Conservation (phyloP, 2,113 vertebrate species). For the Megaptera novaeangliae region DNA sequence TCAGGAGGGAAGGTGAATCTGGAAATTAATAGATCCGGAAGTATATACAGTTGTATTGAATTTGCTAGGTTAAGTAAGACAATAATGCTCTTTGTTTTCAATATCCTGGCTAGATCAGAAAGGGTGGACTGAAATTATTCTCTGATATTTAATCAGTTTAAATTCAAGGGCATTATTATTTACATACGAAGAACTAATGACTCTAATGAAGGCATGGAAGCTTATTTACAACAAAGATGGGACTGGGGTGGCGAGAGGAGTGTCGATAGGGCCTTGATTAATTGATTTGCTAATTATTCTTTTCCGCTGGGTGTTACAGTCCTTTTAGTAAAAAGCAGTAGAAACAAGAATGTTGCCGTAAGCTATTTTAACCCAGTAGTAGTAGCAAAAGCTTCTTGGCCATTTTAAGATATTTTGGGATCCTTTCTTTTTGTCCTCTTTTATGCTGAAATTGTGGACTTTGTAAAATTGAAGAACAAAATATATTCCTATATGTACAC, state of each 20-base stretch:
- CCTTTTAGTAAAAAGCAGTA: constrained; percentile 26
- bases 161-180: constrained; percentile 45
- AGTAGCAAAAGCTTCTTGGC: background rate
- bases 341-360: background rate
- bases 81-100: constrained; percentile 11
- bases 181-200: constrained; percentile 38
- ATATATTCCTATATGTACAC: background rate
- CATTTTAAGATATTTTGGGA: background rate
- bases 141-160: constrained; percentile 35
- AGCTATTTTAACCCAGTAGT: background rate
- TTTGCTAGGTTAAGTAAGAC: constrained; percentile 3
- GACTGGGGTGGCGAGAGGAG: background rate
- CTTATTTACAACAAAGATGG: constrained; percentile 53
- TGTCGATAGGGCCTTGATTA: constrained; percentile 34
- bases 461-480: background rate
- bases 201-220: constrained; percentile 44
- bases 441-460: background rate
- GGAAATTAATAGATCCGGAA: constrained; percentile 46
- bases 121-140: constrained; percentile 4
- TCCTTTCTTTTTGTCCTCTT: background rate
- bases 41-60: background rate
- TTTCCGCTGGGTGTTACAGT: constrained; percentile 30
- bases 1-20: constrained; percentile 42
- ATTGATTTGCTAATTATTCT: constrained; percentile 59
- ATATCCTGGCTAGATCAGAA: constrained; percentile 16